Conservation (phyloP, 1,140 invertebrate species). For the Lepidurus packardi region DNA sequence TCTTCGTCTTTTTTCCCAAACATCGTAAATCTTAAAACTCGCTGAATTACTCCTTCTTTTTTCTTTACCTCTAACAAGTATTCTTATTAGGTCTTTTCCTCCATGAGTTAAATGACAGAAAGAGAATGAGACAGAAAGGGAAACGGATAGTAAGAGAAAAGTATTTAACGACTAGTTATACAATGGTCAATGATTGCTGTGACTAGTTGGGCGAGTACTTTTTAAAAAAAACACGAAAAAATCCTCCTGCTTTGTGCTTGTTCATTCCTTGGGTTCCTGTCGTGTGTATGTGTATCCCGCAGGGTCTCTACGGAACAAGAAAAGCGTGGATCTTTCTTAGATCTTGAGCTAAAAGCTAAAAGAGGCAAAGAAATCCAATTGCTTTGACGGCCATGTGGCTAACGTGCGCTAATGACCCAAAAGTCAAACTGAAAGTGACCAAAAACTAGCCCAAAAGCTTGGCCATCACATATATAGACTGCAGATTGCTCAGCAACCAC, state of each 20-base stretch:
- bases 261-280: not conserved
- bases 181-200: too few species aligned
- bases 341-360: not conserved
- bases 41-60: too few species aligned
- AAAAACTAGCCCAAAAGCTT: not conserved
- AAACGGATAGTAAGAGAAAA: too few species aligned
- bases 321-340: not conserved
- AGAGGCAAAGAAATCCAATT: not conserved
- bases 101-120: too few species aligned
- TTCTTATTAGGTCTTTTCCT: too few species aligned
- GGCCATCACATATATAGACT: not conserved
- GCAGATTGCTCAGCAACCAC: slow-evolving; percentile 17
- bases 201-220: too few species aligned
- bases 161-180: too few species aligned
- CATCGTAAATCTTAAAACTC: too few species aligned
- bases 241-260: not conserved
- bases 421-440: not conserved
- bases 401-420: slow-evolving; percentile 18
- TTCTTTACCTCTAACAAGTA: too few species aligned
- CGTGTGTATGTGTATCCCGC: slow-evolving; percentile 6
- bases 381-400: slow-evolving; percentile 17
- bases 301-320: not conserved
- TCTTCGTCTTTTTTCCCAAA: too few species aligned
- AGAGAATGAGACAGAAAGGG: too few species aligned
- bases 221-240: too few species aligned